phyloP scores from a whole-genome alignment of 1,140 invertebrate genomes.

The Nasonia giraulti region DNA sequence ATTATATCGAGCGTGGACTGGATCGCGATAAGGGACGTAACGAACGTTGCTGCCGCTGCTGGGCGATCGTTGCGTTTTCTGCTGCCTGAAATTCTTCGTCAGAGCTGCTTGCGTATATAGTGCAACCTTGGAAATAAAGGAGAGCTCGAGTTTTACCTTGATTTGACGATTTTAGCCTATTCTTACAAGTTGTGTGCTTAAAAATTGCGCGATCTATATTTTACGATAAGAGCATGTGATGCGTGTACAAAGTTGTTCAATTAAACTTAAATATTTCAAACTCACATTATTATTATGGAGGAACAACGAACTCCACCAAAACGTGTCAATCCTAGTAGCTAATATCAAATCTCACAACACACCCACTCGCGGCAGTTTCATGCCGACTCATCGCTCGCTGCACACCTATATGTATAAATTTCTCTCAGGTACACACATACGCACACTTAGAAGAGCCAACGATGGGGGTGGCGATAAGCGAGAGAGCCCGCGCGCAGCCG shows the following conservation, averaged over 20 bases:
- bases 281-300: too few species aligned
- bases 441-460: background rate
- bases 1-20: slow-evolving; percentile 71
- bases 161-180: background rate
- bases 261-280: too few species aligned
- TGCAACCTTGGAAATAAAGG: background rate
- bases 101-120: background rate
- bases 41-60: slow-evolving; percentile 62
- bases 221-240: too few species aligned
- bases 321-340: background rate
- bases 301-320: too few species aligned
- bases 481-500: background rate
- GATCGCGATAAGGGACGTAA: slow-evolving; percentile 69
- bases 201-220: too few species aligned
- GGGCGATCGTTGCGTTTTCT: slow-evolving; percentile 56
- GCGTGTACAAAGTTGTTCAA: too few species aligned
- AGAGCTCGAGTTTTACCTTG: background rate
- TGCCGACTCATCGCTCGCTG: background rate
- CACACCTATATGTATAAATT: background rate
- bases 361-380: background rate
- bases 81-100: background rate
- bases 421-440: background rate
- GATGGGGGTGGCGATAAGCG: slow-evolving; percentile 38
- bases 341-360: background rate
- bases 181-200: background rate